phyloP scores from a whole-genome alignment of 1,140 invertebrate genomes.

The Habropoda laboriosa region DNA sequence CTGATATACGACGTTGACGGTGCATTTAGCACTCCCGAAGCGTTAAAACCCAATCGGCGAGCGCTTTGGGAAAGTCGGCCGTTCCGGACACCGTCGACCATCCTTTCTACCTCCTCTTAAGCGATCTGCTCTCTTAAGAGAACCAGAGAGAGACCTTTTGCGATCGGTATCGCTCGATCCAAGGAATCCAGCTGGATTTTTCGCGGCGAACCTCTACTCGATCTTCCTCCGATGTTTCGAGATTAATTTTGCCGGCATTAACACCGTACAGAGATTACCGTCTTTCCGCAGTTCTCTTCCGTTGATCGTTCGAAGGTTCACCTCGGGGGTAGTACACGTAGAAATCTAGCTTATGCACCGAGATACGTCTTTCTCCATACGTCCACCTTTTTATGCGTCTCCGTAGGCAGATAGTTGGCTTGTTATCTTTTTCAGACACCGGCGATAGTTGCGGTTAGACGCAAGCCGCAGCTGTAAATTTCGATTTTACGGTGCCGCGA shows the following conservation, averaged over 20 bases:
- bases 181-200: neutral
- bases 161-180: conserved; percentile 3
- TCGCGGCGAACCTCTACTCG: neutral
- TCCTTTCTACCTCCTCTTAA: conserved; percentile 41
- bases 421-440: neutral
- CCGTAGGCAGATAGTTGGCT: neutral
- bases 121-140: neutral
- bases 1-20: conserved; percentile 31
- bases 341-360: no score
- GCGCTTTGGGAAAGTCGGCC: conserved; percentile 40
- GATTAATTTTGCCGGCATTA: no score
- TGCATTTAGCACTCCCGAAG: conserved; percentile 34
- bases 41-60: conserved; percentile 39
- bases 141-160: conserved; percentile 11
- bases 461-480: conserved; percentile 7
- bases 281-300: no score
- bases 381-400: neutral
- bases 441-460: neutral
- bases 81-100: conserved; percentile 5
- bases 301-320: no score
- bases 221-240: no score
- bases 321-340: no score
- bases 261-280: no score
- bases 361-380: no score
- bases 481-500: conserved; percentile 1